Conservation (phyloP, 2,113 vertebrate species). For the Halichoeres trimaculatus region DNA sequence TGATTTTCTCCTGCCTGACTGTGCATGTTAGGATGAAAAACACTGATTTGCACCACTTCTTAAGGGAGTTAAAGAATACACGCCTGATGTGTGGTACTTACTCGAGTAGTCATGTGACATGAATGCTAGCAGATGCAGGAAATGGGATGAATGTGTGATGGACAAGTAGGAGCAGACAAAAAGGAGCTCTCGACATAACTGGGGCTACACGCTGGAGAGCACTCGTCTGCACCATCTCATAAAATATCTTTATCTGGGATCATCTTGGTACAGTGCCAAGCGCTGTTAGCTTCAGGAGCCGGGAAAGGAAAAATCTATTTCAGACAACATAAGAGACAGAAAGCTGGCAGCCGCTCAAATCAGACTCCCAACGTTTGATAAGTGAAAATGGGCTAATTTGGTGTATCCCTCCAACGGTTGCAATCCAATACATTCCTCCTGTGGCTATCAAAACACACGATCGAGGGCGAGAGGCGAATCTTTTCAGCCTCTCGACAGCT, state of each 20-base stretch:
- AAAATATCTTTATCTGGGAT: constrained; percentile 77
- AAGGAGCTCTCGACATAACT: constrained; percentile 71
- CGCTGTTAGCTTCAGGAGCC: constrained; percentile 72
- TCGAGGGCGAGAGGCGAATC: constrained; percentile 42
- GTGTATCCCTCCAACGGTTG: constrained; percentile 56
- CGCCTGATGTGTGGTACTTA: constrained; percentile 7
- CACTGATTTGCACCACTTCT: background rate
- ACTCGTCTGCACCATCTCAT: constrained; percentile 66
- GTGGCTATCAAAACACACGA: constrained; percentile 62
- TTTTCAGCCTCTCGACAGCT: constrained; percentile 50
- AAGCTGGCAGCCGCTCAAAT: constrained; percentile 74
- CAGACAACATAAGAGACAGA: constrained; percentile 59
- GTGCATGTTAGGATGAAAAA: constrained; percentile 14
- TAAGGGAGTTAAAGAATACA: constrained; percentile 16
- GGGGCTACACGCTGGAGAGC: constrained; percentile 73
- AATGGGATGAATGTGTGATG: constrained; percentile 56
- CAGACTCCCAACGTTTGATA: constrained; percentile 66
- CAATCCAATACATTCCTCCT: constrained; percentile 70
- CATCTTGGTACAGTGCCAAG: constrained; percentile 72
- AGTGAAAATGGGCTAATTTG: constrained; percentile 73
- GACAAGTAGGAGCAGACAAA: constrained; percentile 62
- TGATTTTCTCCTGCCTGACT: constrained; percentile 12
- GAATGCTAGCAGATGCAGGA: constrained; percentile 29
- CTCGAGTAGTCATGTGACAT: constrained; percentile 25
- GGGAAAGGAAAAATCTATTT: constrained; percentile 63